A percentile compares a stretch with the other conserved stretches of the same genome.
These are phyloP conservation scores for Solea senegalensis DNA, from an alignment of 2,113 vertebrate species.

Conservation along the genomic window DNA sequence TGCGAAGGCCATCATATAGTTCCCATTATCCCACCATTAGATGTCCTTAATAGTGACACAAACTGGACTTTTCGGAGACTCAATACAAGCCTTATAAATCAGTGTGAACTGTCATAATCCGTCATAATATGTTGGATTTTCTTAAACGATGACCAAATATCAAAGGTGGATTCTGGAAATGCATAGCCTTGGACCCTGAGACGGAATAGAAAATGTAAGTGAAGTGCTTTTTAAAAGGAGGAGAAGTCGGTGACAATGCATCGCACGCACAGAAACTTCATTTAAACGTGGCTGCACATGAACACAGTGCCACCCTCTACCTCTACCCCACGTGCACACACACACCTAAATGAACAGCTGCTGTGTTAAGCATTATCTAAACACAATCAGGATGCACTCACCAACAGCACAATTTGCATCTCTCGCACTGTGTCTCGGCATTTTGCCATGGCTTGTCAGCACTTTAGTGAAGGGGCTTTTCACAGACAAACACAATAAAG, in stretches of 20 bases:
- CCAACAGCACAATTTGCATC: slow-evolving; percentile 67
- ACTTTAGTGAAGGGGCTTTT: slow-evolving; percentile 77
- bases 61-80: too few relatives aligned
- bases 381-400: slow-evolving; percentile 71
- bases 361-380: slow-evolving; percentile 71
- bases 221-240: slow-evolving; percentile 9
- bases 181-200: slow-evolving; percentile 36
- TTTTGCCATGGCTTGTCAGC: slow-evolving; percentile 72
- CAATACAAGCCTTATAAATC: too few relatives aligned
- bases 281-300: slow-evolving; percentile 19
- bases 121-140: background rate
- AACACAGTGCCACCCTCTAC: too few relatives aligned
- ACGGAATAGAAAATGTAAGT: slow-evolving; percentile 6
- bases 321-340: background rate
- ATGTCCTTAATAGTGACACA: too few relatives aligned
- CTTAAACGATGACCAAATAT: background rate
- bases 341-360: slow-evolving; percentile 64
- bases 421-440: slow-evolving; percentile 68
- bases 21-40: too few relatives aligned
- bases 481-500: slow-evolving; percentile 76
- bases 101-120: too few relatives aligned
- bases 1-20: too few relatives aligned
- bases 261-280: slow-evolving; percentile 7
- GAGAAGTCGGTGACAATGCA: slow-evolving; percentile 15
- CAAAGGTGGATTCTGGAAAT: slow-evolving; percentile 9